Percentiles rank a stretch among this genome's conserved stretches.
Evolutionary conservation across 1,140 invertebrate genomes (phyloP).

Genomic region (Meteorus sp.): DNA sequence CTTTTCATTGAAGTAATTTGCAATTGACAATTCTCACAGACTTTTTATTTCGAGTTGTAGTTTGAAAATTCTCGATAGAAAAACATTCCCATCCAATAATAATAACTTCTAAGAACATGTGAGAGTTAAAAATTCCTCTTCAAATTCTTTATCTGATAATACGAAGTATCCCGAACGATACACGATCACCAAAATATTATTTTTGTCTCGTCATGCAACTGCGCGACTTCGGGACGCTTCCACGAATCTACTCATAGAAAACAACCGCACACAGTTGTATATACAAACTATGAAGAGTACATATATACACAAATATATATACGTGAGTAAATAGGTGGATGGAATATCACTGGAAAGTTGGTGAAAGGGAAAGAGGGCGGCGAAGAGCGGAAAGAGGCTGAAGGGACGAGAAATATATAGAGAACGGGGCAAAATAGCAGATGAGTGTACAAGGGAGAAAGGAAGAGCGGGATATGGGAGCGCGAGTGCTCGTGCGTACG

Average conservation of each 20-base stretch:
- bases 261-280: neutral
- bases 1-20: too few species aligned
- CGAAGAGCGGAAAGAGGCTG: slow-evolving; percentile 17
- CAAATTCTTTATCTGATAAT: too few species aligned
- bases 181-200: neutral
- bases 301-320: neutral
- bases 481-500: slow-evolving; percentile 29
- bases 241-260: neutral
- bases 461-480: neutral
- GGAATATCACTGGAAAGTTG: neutral
- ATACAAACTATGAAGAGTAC: neutral
- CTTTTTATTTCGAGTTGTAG: too few species aligned
- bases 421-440: slow-evolving; percentile 4
- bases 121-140: too few species aligned
- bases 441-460: slow-evolving; percentile 1
- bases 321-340: neutral
- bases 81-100: too few species aligned
- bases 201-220: neutral
- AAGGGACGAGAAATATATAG: slow-evolving; percentile 19
- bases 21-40: too few species aligned
- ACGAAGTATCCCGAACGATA: slow-evolving; percentile 6
- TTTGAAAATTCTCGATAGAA: too few species aligned
- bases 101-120: neutral
- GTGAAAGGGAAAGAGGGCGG: slow-evolving; percentile 15
- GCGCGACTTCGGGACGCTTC: slow-evolving; percentile 7